Conservation (phyloP, 2,888 invertebrate genomes). For the Pachymerium ferrugineum region DNA sequence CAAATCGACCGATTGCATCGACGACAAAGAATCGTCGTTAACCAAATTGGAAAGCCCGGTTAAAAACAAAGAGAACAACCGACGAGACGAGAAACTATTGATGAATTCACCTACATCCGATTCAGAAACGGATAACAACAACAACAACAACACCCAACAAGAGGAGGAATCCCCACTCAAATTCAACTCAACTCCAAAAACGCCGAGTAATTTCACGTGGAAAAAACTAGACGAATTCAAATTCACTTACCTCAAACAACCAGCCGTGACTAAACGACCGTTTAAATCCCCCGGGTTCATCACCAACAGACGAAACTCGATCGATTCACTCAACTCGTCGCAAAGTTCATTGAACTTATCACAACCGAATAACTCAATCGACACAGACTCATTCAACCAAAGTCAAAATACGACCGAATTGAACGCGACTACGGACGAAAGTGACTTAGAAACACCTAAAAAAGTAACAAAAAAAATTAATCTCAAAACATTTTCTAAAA, state of each 20-base stretch:
- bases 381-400: background rate
- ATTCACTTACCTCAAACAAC: background rate
- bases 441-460: too few species aligned
- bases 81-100: too few species aligned
- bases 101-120: too few species aligned
- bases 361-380: background rate
- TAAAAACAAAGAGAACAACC: background rate
- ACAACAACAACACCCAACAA: too few species aligned
- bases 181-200: background rate
- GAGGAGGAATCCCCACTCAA: too few species aligned
- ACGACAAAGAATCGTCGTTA: background rate
- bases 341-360: background rate
- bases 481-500: too few species aligned
- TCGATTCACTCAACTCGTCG: background rate
- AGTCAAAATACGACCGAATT: background rate
- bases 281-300: background rate
- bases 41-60: background rate
- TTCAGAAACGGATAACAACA: background rate
- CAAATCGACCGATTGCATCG: background rate
- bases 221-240: background rate
- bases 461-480: too few species aligned
- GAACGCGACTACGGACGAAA: background rate
- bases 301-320: background rate
- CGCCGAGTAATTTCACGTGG: background rate
- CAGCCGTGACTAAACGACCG: background rate